Evolutionary conservation across 92 coral and sea anemone genomes (phyloP).

Genomic region (Heteractis magnifica): DNA sequence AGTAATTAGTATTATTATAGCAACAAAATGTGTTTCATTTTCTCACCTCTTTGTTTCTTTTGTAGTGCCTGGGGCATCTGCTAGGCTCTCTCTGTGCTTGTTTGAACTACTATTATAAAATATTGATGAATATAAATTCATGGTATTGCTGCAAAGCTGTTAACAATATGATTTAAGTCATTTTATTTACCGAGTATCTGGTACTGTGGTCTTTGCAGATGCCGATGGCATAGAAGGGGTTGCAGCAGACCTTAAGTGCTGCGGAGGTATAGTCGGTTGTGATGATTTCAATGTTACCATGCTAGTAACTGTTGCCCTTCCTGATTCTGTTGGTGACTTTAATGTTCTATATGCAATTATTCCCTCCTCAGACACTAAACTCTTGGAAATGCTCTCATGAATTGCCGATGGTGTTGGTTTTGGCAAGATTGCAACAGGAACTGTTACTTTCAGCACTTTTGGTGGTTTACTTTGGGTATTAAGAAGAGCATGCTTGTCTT

Average conservation of each 20-base stretch:
- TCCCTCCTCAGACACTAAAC: background rate
- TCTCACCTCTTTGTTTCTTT: background rate
- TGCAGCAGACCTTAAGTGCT: slow-evolving; percentile 15
- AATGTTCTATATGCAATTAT: slow-evolving; percentile 44
- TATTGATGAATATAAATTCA: background rate
- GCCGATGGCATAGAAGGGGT: slow-evolving; percentile 25
- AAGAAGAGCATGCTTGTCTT: background rate
- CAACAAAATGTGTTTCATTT: no score
- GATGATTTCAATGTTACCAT: slow-evolving; percentile 49
- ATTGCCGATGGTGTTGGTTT: slow-evolving; percentile 16
- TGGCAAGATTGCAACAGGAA: slow-evolving; percentile 14
- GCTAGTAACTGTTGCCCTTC: slow-evolving; percentile 35
- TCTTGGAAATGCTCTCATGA: slow-evolving; percentile 3
- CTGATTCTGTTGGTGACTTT: slow-evolving; percentile 45
- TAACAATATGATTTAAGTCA: no score
- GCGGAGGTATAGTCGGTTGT: slow-evolving; percentile 30
- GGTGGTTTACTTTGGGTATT: background rate
- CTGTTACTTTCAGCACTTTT: background rate
- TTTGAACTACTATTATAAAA: background rate
- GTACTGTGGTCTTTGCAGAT: background rate
- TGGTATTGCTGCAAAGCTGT: background rate
- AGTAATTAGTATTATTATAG: no score
- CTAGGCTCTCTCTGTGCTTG: background rate
- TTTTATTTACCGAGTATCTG: slow-evolving; percentile 11
- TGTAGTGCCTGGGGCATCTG: background rate